These are phyloP conservation scores for Platygyra sinensis DNA, from an alignment of 64 coral and sea anemone species.

Conservation along the genomic window DNA sequence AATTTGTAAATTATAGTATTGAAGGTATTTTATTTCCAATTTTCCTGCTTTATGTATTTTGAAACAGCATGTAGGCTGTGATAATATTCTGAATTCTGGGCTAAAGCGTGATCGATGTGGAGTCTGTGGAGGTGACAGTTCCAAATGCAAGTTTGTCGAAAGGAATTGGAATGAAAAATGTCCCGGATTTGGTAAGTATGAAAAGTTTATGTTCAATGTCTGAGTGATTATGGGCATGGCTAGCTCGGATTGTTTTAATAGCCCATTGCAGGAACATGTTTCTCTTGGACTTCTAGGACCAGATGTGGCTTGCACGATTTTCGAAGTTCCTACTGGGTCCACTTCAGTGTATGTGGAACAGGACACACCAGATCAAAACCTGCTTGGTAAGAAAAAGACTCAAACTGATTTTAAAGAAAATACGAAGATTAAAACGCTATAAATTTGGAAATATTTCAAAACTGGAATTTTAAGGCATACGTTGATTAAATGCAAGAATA, in stretches of 20 bases:
- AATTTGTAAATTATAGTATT: background rate
- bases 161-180: constrained; percentile 23
- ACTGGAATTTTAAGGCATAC: too few relatives aligned
- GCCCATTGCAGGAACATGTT: too few relatives aligned
- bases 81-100: constrained; percentile 57
- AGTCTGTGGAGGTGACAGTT: constrained; percentile 73
- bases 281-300: background rate
- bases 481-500: too few relatives aligned
- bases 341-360: constrained; percentile 33
- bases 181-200: constrained; percentile 58
- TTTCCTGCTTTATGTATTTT: background rate
- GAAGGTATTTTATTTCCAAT: background rate
- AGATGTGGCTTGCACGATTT: background rate
- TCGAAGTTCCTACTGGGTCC: constrained; percentile 32
- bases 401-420: background rate
- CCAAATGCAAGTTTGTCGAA: constrained; percentile 47
- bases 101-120: constrained; percentile 70
- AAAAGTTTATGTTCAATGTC: too few relatives aligned
- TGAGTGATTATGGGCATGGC: too few relatives aligned
- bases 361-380: constrained; percentile 15
- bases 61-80: constrained; percentile 61
- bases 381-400: background rate
- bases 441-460: too few relatives aligned
- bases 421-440: too few relatives aligned
- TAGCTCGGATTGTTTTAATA: too few relatives aligned